Evolutionary conservation across 2,113 vertebrate species (phyloP), one percentile per base, ranked within the genome.

Genomic region (Grammomys dolichurus): DNA sequence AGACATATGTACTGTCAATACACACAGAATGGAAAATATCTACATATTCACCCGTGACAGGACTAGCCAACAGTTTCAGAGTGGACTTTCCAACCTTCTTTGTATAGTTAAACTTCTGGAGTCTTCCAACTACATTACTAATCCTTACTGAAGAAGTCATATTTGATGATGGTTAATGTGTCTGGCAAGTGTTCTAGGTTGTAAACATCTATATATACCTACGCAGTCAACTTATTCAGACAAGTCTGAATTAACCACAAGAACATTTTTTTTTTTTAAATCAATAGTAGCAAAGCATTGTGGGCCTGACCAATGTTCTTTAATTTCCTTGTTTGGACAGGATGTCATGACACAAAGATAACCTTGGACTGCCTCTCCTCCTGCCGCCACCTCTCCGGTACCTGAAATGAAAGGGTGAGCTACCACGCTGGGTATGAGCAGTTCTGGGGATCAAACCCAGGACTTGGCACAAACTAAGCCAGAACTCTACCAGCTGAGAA

Each of bases 201-300:
- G 89, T 94, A 97, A 98, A 97, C 95, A 96, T 96, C 96, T 97
- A 95, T 85, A 96, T 97, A 97, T 95, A 96, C 95, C 96, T 97
- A 96, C 80, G 94, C 84, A 95, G 56, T 95, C 92, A 97, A 91
- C 48, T 97, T 73, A 91, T 73, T 90, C 90, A n/a, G 48, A 82
- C 76, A 86, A 48, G 58, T 72, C 54, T 93, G 24, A 48, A 96
- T 78, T 95, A 72, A 96, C 86, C 88, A 96, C 26, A 75, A 89
- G 63, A 96, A 95, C 10, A 73, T 90, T 93, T 90, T 36, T 91
- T 36, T 93, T 51, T 51, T 51, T 51, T 51, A 48, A 48, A 92
- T 95, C 60, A 60, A 77, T 89, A 70, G 14, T 95, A n/a, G 65
- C 69, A 95, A 78, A 90, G 70, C 58, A 70, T 56, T 65, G 33